Base-by-base conservation (phyloP, 2,113 vertebrate species). In the Pelmatolapia mariae region DNA sequence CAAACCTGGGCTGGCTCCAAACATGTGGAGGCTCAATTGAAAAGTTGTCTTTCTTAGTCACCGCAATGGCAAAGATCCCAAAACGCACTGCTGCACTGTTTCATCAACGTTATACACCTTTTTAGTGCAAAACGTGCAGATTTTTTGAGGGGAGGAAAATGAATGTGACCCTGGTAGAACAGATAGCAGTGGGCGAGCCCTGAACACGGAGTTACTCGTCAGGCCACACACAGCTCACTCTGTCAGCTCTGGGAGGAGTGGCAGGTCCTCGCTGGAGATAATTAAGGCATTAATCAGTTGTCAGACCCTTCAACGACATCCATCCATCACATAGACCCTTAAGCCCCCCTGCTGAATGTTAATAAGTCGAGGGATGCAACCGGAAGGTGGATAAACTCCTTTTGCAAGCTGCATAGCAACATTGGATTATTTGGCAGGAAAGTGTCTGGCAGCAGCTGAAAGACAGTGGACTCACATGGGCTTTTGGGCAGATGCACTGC, bases 221-320 rank as follows among this genome's bases (percentile, higher is more conserved):
- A 91, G 95, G 93, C 95, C 95, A 93, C 93, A 94, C 92, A 94
- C 95, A 93, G 91, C 93, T 95, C 92, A 95, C 94, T 94, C 95
- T 92, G 89, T 93, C 94, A 95, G 92, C 92, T 89, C 94, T 80
- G 83, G 93, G 93, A 95, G 95, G 91, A 94, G 84, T 78, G 81
- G 36, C 92, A 86, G 91, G 94, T 93, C 93, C 95, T 94, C 91
- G 88, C 88, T 91, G 93, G 92, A 95, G 89, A 91, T 97, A 97
- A 97, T 98, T 97, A 97, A 97, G 93, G 94, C 95, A 97, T 97
- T 96, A 96, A 97, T 96, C 93, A 96, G 89, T 89, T 97, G 96
- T 97, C 96, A 96, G 94, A 95, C 78, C 89, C 92, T 94, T 95
- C 93, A 96, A 93, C 92, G 92, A 97, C 95, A 94, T 96, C 95